Evolutionary conservation across 2,113 vertebrate species (phyloP).

Genomic region (Micronycteris hirsuta): DNA sequence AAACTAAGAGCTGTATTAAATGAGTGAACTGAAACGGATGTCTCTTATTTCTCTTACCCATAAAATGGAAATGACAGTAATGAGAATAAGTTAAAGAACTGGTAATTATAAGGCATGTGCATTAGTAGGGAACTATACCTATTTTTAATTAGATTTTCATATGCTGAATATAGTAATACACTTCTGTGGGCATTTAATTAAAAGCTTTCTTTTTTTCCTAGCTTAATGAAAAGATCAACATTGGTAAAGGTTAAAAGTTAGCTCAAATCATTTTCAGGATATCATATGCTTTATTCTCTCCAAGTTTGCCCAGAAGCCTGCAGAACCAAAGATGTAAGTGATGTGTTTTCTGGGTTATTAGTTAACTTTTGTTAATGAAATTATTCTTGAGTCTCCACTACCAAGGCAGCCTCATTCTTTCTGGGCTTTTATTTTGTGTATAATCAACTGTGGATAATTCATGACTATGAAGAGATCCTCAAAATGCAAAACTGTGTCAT

Average conservation of each 20-base stretch:
- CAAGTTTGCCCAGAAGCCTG: neutral
- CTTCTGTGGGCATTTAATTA: neutral
- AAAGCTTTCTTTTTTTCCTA: neutral
- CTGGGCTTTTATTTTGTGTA: neutral
- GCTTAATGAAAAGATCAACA: constrained; percentile 21
- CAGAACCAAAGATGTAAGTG: neutral
- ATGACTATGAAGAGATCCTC: neutral
- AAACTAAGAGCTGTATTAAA: neutral
- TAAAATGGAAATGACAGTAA: neutral
- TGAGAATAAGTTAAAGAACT: neutral
- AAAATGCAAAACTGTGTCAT: neutral
- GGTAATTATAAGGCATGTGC: neutral
- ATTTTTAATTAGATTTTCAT: constrained; percentile 8
- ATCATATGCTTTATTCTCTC: neutral
- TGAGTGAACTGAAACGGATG: neutral
- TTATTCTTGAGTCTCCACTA: neutral
- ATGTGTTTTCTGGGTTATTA: neutral
- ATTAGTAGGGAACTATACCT: neutral
- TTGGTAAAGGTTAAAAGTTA: neutral
- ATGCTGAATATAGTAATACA: neutral
- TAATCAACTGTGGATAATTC: neutral
- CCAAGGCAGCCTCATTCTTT: neutral
- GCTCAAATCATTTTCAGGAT: neutral
- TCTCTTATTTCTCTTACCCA: neutral
- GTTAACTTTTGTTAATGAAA: constrained; percentile 17